Conservation (phyloP, 2,888 invertebrate species). For the Dryobotodes eremita region DNA sequence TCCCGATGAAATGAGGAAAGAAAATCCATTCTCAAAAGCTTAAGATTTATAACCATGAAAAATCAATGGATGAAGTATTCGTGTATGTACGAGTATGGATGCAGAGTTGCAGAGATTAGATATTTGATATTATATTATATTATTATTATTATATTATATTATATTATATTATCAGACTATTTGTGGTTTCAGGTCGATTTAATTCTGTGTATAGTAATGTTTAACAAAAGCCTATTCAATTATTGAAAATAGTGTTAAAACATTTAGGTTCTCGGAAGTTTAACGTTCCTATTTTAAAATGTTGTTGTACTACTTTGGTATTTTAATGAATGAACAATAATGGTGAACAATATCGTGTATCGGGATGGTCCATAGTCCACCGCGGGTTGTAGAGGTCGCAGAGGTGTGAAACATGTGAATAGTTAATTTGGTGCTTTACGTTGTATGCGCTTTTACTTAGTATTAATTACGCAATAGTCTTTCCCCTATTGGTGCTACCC, state of each 20-base stretch:
- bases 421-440: slow-evolving; percentile 67
- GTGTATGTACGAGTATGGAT: slow-evolving; percentile 45
- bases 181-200: slow-evolving; percentile 8
- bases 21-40: slow-evolving; percentile 62
- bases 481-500: slow-evolving; percentile 9
- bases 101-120: slow-evolving; percentile 47
- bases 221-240: slow-evolving; percentile 13
- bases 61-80: slow-evolving; percentile 58
- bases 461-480: slow-evolving; percentile 61
- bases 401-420: slow-evolving; percentile 59
- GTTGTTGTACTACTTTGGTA: not conserved
- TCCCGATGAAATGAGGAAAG: slow-evolving; percentile 58
- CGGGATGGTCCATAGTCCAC: slow-evolving; percentile 47
- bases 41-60: slow-evolving; percentile 52
- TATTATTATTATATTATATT: too few species aligned
- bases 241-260: slow-evolving; percentile 5
- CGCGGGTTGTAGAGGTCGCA: slow-evolving; percentile 32
- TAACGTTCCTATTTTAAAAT: slow-evolving; percentile 13
- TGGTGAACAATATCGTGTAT: slow-evolving; percentile 35
- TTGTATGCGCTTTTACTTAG: slow-evolving; percentile 57
- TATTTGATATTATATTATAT: too few species aligned
- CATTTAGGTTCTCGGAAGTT: not conserved
- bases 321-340: slow-evolving; percentile 31
- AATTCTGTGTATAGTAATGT: slow-evolving; percentile 7
- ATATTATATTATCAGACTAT: too few species aligned